A percentile compares a stretch with the other conserved stretches of the same genome.
phyloP scores from a whole-genome alignment of 1,140 invertebrate species.

The Catajapyx aquilonaris region DNA sequence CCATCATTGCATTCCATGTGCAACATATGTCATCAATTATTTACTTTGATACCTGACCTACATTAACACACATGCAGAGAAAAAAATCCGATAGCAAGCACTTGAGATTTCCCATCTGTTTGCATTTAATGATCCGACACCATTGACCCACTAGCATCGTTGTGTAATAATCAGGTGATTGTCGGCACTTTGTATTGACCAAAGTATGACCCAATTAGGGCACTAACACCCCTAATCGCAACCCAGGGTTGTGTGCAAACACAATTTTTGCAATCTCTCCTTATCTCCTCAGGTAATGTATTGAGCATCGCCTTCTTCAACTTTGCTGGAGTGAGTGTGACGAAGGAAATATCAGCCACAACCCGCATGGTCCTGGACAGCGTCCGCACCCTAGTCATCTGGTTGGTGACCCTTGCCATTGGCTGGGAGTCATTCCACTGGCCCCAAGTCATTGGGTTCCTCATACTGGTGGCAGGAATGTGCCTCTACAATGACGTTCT shows the following conservation, averaged over 20 bases:
- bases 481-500: conserved; percentile 52
- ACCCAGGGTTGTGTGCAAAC: background rate
- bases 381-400: conserved; percentile 72
- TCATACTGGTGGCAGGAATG: conserved; percentile 49
- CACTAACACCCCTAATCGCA: background rate
- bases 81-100: too few species aligned
- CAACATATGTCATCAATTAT: too few species aligned
- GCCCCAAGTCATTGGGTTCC: conserved; percentile 56
- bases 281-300: conserved; percentile 42
- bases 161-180: too few species aligned
- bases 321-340: conserved; percentile 87
- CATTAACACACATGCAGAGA: too few species aligned
- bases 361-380: conserved; percentile 84
- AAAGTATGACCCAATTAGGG: background rate
- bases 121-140: too few species aligned
- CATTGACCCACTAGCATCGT: too few species aligned
- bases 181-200: too few species aligned
- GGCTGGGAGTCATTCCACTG: conserved; percentile 60
- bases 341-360: conserved; percentile 79
- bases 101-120: too few species aligned
- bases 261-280: conserved; percentile 1
- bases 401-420: conserved; percentile 51
- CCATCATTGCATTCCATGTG: too few species aligned
- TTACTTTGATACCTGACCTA: too few species aligned
- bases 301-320: conserved; percentile 92